A percentile compares a stretch with the other conserved stretches of the same genome.
Conservation (phyloP, 2,797 vertebrate species). For the Catharus ustulatus region DNA sequence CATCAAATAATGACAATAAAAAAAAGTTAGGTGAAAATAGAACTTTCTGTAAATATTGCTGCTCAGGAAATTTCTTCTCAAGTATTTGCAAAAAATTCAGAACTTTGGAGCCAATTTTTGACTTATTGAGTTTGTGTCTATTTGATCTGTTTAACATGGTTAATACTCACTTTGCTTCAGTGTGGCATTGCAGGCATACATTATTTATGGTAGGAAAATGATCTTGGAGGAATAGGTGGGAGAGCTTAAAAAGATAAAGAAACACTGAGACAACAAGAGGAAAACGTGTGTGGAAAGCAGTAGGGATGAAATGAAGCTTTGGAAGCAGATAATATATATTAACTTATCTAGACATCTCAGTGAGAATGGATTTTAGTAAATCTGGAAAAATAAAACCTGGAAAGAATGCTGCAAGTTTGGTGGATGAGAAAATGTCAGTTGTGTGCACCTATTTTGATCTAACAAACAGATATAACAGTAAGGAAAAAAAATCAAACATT, state of each 20-base stretch:
- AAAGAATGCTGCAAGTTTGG: background rate
- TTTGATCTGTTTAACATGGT: background rate
- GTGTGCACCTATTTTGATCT: background rate
- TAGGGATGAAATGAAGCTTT: background rate
- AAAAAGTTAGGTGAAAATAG: background rate
- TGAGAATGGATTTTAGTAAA: background rate
- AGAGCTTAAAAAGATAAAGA: background rate
- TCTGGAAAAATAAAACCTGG: background rate
- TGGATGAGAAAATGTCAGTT: background rate
- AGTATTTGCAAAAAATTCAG: background rate
- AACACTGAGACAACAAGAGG: background rate
- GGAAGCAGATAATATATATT: background rate
- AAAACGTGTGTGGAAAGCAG: background rate
- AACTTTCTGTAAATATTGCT: background rate
- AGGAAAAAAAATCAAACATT: background rate
- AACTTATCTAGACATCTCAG: background rate
- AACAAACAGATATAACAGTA: fast-evolving
- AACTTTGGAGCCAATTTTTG: background rate
- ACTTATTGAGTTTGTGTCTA: background rate
- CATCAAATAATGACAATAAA: background rate
- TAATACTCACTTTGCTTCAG: background rate
- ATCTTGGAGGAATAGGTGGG: background rate
- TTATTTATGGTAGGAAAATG: background rate
- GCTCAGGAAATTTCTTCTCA: background rate
- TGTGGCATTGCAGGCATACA: background rate